These are phyloP conservation scores for Tetragonisca angustula DNA, from an alignment of 2,888 invertebrate genomes.

Conservation along the genomic window DNA sequence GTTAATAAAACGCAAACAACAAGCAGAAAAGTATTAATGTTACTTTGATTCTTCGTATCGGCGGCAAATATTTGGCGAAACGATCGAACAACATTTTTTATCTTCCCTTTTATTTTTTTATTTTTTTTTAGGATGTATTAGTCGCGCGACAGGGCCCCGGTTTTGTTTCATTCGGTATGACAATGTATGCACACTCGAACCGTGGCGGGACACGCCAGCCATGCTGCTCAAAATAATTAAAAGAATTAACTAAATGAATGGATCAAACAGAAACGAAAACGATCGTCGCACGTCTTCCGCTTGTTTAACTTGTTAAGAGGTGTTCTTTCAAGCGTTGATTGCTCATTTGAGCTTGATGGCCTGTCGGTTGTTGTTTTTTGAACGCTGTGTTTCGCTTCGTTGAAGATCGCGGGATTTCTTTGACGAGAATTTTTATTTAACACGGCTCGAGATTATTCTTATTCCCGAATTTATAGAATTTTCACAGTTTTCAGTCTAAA, in stretches of 20 bases:
- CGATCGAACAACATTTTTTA: conserved; percentile 12
- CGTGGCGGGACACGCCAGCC: neutral
- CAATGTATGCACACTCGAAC: neutral
- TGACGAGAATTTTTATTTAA: too few relatives aligned
- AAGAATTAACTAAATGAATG: neutral
- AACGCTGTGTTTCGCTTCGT: neutral
- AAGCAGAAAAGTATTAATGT: conserved; percentile 15
- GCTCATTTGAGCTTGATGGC: neutral
- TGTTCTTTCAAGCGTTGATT: neutral
- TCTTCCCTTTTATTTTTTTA: conserved; percentile 1
- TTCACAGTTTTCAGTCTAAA: too few relatives aligned
- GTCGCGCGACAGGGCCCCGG: neutral
- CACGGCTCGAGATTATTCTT: too few relatives aligned
- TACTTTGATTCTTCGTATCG: conserved; percentile 19
- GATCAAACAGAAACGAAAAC: neutral
- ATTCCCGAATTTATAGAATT: too few relatives aligned
- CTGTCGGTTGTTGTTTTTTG: neutral
- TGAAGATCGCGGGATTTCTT: neutral
- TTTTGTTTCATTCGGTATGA: neutral
- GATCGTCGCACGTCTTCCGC: neutral
- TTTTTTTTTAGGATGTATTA: neutral
- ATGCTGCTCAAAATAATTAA: neutral
- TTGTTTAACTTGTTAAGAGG: neutral
- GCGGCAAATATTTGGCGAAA: conserved; percentile 18
- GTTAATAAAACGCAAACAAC: conserved; percentile 27